Percentiles rank a stretch among this genome's conserved stretches.
These are phyloP conservation scores for Monarcha castaneiventris DNA, from an alignment of 2,113 vertebrate genomes.

Conservation along the genomic window DNA sequence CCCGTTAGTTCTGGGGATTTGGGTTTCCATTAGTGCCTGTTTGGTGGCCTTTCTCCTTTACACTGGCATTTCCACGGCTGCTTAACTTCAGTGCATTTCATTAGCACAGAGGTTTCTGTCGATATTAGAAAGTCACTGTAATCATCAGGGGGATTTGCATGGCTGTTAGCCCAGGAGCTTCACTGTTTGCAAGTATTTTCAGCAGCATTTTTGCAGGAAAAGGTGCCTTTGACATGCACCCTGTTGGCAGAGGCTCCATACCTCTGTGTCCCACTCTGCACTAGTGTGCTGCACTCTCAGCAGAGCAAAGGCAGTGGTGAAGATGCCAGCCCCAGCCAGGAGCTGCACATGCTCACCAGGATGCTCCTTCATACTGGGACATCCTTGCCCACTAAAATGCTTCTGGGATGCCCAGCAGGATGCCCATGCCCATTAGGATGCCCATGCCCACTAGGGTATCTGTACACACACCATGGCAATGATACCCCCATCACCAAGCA, in stretches of 20 bases:
- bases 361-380: background rate
- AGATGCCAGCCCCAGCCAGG: background rate
- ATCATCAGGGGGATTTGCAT: constrained; percentile 47
- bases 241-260: background rate
- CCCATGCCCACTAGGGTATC: background rate
- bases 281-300: background rate
- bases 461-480: background rate
- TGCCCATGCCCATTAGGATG: background rate
- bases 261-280: background rate
- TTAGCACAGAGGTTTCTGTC: constrained; percentile 47
- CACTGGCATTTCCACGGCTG: constrained; percentile 59
- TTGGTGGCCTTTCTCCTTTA: constrained; percentile 61
- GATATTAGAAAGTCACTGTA: constrained; percentile 56
- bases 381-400: background rate
- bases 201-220: background rate
- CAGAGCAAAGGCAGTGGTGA: background rate
- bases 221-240: background rate
- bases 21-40: constrained; percentile 57
- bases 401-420: background rate
- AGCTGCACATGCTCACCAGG: background rate
- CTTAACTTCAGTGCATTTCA: constrained; percentile 61
- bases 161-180: constrained; percentile 25
- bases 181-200: background rate
- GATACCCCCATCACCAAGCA: background rate
- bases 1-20: constrained; percentile 64